Evolutionary conservation across 2,113 vertebrate species (phyloP), one percentile per base, ranked within the genome.

Genomic region (Melierax canorus): DNA sequence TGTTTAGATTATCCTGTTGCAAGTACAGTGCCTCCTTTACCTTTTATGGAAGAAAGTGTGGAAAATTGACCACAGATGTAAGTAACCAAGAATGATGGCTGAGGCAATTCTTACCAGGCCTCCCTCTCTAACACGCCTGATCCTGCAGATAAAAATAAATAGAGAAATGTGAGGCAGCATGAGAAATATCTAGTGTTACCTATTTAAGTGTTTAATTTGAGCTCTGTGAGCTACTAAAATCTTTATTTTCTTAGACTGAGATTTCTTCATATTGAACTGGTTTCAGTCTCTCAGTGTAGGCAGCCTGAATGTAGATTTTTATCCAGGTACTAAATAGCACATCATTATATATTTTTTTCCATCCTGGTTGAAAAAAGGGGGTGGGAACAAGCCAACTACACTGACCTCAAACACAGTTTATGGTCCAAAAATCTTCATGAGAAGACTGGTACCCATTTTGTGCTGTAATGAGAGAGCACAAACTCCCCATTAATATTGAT

Each of bases 11-110:
- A 98, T 97, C 98, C 97, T 97, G 97, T 97, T 98, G 98, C 98
- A 98, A 98, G 98, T 96, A 98, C 98, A 97, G 98, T 96, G 97
- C 97, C 97, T 98, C 97, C 87, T 98, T 98, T 98, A 98, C 98
- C 98, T 99, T 99, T 98, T 99, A 98, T 98, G 98, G 98, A 98
- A 98, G 98, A 98, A 98, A 98, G 98, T 98, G 97, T 98, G 98
- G 98, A 98, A 98, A 98, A 98, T 98, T 98, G 98, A 98, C 97
- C 98, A 97, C 98, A 99, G 98, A 98, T 98, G 98, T 98, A 98
- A 97, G 97, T 96, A 98, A 97, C 98, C 96, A 98, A 98, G 98
- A 98, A 98, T 96, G 98, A 98, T 91, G 97, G 97, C 97, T 97
- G 97, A 98, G 97, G 97, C 97, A 98, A 97, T 95, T 97, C 98